Percentiles rank a stretch among this genome's conserved stretches.
Evolutionary conservation across 2,797 vertebrate genomes (phyloP).

Genomic region (Eulemur rubriventer): DNA sequence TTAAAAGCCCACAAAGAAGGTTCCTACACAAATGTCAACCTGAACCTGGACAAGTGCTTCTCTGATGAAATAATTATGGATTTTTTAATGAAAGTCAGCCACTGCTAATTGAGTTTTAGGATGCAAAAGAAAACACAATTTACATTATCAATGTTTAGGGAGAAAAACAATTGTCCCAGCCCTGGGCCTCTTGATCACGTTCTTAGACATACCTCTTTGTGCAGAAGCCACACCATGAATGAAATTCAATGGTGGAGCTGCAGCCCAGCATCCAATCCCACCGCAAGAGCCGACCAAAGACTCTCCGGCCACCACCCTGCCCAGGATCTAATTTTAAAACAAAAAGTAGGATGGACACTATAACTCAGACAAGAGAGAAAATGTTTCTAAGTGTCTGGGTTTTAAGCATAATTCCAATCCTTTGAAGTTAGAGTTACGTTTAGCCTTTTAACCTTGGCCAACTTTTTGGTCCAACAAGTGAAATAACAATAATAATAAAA

Average conservation of each 20-base stretch:
- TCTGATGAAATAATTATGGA: not conserved
- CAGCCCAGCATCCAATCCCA: not conserved
- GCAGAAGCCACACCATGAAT: not conserved
- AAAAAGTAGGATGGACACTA: not conserved
- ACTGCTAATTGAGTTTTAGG: not conserved
- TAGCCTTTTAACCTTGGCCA: constrained; percentile 52
- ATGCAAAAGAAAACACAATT: not conserved
- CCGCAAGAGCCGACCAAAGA: not conserved
- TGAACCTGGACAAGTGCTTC: not conserved
- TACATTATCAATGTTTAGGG: not conserved
- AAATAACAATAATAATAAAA: constrained; percentile 3
- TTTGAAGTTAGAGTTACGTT: constrained; percentile 58
- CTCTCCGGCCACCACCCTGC: not conserved
- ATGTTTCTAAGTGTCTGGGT: not conserved
- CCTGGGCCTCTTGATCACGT: not conserved
- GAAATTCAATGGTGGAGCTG: not conserved
- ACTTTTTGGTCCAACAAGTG: constrained; percentile 42
- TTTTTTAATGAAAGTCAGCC: not conserved
- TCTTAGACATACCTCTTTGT: not conserved
- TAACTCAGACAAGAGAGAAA: constrained; percentile 42
- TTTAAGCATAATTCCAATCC: constrained; percentile 37
- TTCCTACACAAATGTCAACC: not conserved
- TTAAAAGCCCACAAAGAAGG: not conserved
- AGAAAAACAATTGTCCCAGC: not conserved
- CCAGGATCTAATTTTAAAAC: not conserved